These are phyloP conservation scores for Sphaerophoria rueppellii DNA, from an alignment of 2,888 invertebrate species.

Conservation along the genomic window DNA sequence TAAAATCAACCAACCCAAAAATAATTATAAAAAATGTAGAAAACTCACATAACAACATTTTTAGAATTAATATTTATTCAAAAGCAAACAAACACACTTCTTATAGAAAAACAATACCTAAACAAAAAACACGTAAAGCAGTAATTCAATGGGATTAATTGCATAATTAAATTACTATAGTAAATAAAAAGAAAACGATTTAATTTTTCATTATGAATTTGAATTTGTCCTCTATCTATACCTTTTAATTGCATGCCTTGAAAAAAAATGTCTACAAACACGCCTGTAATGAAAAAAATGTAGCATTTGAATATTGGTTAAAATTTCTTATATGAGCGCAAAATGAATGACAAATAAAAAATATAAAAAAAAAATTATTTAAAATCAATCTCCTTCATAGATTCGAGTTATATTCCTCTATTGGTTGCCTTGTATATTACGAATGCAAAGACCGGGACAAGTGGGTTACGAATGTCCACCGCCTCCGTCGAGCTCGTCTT, in stretches of 20 bases:
- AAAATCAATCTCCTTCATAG: slow-evolving; percentile 82
- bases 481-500: slow-evolving; percentile 86
- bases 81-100: slow-evolving; percentile 25
- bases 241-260: slow-evolving; percentile 69
- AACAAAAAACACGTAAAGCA: slow-evolving; percentile 65
- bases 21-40: slow-evolving; percentile 42
- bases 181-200: slow-evolving; percentile 67
- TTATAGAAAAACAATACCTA: slow-evolving; percentile 42
- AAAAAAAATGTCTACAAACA: slow-evolving; percentile 59
- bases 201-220: slow-evolving; percentile 72
- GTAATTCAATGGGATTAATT: slow-evolving; percentile 72
- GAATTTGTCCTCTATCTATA: slow-evolving; percentile 71
- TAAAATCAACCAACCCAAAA: slow-evolving; percentile 35
- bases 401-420: slow-evolving; percentile 95
- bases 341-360: background rate
- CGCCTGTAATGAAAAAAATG: slow-evolving; percentile 56
- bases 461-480: slow-evolving; percentile 83
- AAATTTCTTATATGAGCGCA: too few relatives aligned
- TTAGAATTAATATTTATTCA: slow-evolving; percentile 6
- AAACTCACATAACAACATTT: slow-evolving; percentile 43
- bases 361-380: slow-evolving; percentile 35
- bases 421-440: slow-evolving; percentile 98
- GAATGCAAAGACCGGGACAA: slow-evolving; percentile 92
- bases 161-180: slow-evolving; percentile 69
- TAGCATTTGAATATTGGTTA: slow-evolving; percentile 46